Percentiles rank a stretch among this genome's conserved stretches.
Evolutionary conservation across 1,140 invertebrate species (phyloP).

Genomic region (Heliconius hermathena): DNA sequence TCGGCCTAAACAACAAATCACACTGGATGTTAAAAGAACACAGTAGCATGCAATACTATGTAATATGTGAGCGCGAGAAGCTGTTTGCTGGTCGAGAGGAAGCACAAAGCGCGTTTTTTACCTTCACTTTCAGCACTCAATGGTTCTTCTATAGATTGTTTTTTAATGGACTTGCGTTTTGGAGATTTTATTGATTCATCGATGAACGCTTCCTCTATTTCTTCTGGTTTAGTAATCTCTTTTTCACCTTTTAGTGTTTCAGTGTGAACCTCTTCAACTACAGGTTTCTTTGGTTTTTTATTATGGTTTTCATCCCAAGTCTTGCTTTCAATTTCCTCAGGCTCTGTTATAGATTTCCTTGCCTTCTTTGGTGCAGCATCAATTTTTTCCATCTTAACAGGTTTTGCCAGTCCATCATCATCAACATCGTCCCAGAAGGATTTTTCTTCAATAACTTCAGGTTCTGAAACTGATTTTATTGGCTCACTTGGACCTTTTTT

Average conservation of each 20-base stretch:
- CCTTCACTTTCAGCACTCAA: slow-evolving; percentile 78
- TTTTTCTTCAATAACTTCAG: slow-evolving; percentile 65
- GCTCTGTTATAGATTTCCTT: slow-evolving; percentile 56
- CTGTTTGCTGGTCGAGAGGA: slow-evolving; percentile 73
- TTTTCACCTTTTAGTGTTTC: slow-evolving; percentile 54
- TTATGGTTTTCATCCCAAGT: slow-evolving; percentile 69
- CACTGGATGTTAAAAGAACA: slow-evolving; percentile 77
- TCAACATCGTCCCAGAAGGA: slow-evolving; percentile 70
- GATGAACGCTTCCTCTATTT: slow-evolving; percentile 64
- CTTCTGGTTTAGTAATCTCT: slow-evolving; percentile 63
- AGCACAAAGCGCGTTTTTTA: slow-evolving; percentile 75
- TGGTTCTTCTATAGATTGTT: slow-evolving; percentile 70
- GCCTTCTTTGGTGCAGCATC: slow-evolving; percentile 46
- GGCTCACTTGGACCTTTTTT: slow-evolving; percentile 39
- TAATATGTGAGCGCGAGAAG: slow-evolving; percentile 66
- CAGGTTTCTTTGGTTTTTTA: slow-evolving; percentile 60
- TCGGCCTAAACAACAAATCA: slow-evolving; percentile 80
- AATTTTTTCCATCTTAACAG: slow-evolving; percentile 50
- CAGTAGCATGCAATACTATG: slow-evolving; percentile 71
- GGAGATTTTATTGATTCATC: slow-evolving; percentile 77
- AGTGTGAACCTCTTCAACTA: slow-evolving; percentile 55
- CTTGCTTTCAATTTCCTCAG: slow-evolving; percentile 63
- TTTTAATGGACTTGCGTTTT: slow-evolving; percentile 77
- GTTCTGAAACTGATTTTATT: slow-evolving; percentile 57
- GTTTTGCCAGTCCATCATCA: slow-evolving; percentile 50